These are phyloP conservation scores for Xiphophorus birchmanni DNA, from an alignment of 2,797 vertebrate genomes.

Conservation along the genomic window DNA sequence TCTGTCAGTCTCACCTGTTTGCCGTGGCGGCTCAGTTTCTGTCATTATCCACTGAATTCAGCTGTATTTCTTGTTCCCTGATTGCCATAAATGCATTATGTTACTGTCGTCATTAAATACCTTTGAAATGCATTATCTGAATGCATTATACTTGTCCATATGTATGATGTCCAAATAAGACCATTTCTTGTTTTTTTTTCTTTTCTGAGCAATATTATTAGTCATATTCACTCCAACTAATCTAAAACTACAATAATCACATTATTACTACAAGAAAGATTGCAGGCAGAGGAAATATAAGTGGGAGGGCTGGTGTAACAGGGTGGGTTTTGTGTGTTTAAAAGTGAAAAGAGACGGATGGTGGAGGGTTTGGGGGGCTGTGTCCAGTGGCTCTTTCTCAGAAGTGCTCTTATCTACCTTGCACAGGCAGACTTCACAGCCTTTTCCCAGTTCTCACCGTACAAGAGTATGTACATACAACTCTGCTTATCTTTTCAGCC, in stretches of 20 bases:
- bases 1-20: background rate
- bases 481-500: conserved; percentile 70
- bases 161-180: background rate
- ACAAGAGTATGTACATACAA: conserved; percentile 26
- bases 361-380: background rate
- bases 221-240: background rate
- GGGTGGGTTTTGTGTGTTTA: conserved; percentile 19
- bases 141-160: background rate
- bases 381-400: conserved; percentile 40
- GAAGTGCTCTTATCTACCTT: conserved; percentile 72
- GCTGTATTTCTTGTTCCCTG: background rate
- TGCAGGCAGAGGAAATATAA: conserved; percentile 9
- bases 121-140: background rate
- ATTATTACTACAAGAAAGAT: background rate
- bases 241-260: background rate
- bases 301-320: conserved; percentile 25
- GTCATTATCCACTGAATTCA: background rate
- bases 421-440: conserved; percentile 61
- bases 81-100: background rate
- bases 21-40: background rate
- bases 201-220: background rate
- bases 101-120: background rate
- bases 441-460: conserved; percentile 39
- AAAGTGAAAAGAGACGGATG: conserved; percentile 31
- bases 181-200: background rate